Evolutionary conservation across 2,113 vertebrate genomes (phyloP), one percentile per base, ranked within the genome.

Genomic region (Sebastes schlegelii): DNA sequence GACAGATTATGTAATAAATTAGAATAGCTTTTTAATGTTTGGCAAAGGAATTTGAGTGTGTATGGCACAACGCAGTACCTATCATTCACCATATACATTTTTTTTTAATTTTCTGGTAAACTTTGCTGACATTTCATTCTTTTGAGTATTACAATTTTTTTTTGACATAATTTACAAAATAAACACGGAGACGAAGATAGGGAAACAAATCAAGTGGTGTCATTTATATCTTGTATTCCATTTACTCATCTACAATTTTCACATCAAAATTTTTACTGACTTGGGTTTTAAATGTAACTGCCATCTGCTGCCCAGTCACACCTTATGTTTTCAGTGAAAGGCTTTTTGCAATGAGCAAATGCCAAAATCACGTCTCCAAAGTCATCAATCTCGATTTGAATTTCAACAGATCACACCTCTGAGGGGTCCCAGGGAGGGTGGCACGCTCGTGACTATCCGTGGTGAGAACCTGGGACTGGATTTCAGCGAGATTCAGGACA

Each of bases 401-500:
- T 74, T 51, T 62, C 71, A 11, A 86, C 94, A 99, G 98, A 97
- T 99, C 83, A 97, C 96, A 21, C 98, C 98, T 0, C 93, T 97
- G 54, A 96, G 97, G 0, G 98, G 98, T 2, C 98, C 98, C 34
- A 96, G 98, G 0, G 98, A 99, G 92, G 98, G 98, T 1, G 98
- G 98, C 5, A 99, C 98, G 1, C 96, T 95, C 34, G 98, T 99
- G 86, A 99, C 98, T 13, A 99, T 99, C 89, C 97, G 96, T 2
- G 98, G 98, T 5, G 98, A 99, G 92, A 99, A 99, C 89, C 93
- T 99, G 86, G 98, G 98, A 1, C 93, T 99, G 93, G 97, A 98
- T 45, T 99, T 99, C 92, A 90, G 92, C 48, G 98, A 99, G 86
- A 99, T 99, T 4, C 95, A 97, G 0, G 96, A 92, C 14, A 94